Base-by-base conservation (phyloP, 2,888 invertebrate genomes). In the Nasonovia ribisnigri region DNA sequence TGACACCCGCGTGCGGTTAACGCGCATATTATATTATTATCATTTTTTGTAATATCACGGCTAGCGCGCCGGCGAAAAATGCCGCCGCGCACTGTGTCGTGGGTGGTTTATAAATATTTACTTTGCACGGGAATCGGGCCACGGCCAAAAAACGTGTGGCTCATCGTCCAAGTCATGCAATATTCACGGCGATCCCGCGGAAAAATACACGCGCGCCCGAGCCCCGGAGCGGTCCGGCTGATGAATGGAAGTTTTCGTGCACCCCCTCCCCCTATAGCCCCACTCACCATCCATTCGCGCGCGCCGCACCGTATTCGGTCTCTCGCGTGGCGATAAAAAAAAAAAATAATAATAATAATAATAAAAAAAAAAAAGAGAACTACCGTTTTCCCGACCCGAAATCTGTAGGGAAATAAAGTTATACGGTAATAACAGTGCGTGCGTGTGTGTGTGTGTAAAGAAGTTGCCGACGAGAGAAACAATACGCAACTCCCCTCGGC, bases 351-450 rank as follows among this genome's bases (percentile, higher is more conserved):
- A 36, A 67, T 16, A 67, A 67, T 6, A 67, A 67, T 67, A 36
- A 67, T 67, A 67, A 67, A 13, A 67, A 60, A 60, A 51, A 86
- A 67, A 60, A 60, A 51, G 48, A 42, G 46, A 26, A 54, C 57
- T 48, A 36, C 36, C 42, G 86, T 36, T n/a, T 42, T 29, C 91
- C 87, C 54, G 43, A 60, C 60, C 60, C 24, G 43, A 92, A 92
- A 77, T 92, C 92, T 88, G 67, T 77, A 77, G 92, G 92, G 92
- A 92, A 92, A 92, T 92, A 88, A 88, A 92, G 92, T 92, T 87
- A 86, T 84, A 84, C 77, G 84, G 67, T 92, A 92, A 87, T 88
- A 88, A 88, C 77, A 57, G 43, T 43, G 26, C 26, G 29, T n/a
- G 36, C 6, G 10, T 5, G 88, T 42, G 42, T 26, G 43, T 29